Conservation (phyloP, 1,140 invertebrate species). For the Drosophila ambigua region DNA sequence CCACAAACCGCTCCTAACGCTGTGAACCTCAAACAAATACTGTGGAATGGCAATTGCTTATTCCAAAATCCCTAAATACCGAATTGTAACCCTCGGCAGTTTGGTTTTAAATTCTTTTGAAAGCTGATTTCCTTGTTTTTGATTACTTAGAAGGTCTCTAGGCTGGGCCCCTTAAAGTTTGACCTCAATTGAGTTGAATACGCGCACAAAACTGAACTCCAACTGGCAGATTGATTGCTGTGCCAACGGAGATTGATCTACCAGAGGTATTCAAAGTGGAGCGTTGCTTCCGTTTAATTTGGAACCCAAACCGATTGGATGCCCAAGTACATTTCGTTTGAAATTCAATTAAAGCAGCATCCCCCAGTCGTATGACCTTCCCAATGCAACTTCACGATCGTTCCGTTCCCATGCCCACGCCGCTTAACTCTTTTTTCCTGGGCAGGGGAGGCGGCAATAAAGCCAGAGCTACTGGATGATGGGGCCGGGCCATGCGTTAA, state of each 20-base stretch:
- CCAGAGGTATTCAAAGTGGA: slow-evolving; percentile 22
- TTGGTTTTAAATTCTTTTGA: slow-evolving; percentile 30
- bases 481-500: slow-evolving; percentile 37
- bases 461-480: slow-evolving; percentile 49
- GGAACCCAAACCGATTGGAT: slow-evolving; percentile 14
- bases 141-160: slow-evolving; percentile 19
- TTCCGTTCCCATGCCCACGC: slow-evolving; percentile 25
- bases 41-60: too few species aligned
- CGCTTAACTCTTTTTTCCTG: not conserved
- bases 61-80: not conserved
- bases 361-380: slow-evolving; percentile 51
- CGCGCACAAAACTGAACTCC: slow-evolving; percentile 24
- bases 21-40: too few species aligned
- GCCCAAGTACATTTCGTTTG: slow-evolving; percentile 72
- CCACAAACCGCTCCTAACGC: too few species aligned
- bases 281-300: slow-evolving; percentile 30
- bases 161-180: not conserved
- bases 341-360: slow-evolving; percentile 68
- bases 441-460: slow-evolving; percentile 26
- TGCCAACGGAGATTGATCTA: slow-evolving; percentile 25
- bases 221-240: slow-evolving; percentile 14
- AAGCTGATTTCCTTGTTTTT: slow-evolving; percentile 45
- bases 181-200: slow-evolving; percentile 36
- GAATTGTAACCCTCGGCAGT: not conserved
- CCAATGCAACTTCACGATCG: slow-evolving; percentile 30